Percentiles rank a stretch among this genome's conserved stretches.
Evolutionary conservation across 2,888 invertebrate genomes (phyloP).

Genomic region (Drosophila meridiana): DNA sequence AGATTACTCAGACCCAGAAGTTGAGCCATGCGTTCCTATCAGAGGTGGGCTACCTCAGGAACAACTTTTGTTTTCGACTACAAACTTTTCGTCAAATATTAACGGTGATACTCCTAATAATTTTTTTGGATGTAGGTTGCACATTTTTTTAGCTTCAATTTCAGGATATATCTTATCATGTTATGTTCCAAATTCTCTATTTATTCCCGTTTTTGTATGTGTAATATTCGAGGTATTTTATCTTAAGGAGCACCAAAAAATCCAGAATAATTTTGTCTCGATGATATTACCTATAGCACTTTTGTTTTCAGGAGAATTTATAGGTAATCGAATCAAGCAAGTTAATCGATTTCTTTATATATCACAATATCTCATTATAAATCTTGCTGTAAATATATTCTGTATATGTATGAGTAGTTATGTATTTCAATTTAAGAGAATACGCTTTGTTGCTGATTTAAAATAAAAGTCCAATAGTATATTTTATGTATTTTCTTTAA

Average conservation of each 20-base stretch:
- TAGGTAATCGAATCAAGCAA: conserved; percentile 34
- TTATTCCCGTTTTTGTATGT: conserved; percentile 46
- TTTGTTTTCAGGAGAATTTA: conserved; percentile 28
- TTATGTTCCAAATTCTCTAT: conserved; percentile 33
- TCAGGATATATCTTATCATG: conserved; percentile 44
- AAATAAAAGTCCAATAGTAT: not conserved
- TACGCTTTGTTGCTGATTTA: conserved; percentile 24
- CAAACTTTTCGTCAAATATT: not conserved
- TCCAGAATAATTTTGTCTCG: conserved; percentile 26
- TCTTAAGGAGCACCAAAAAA: conserved; percentile 23
- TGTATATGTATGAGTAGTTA: conserved; percentile 46
- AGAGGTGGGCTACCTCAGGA: conserved; percentile 11
- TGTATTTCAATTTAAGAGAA: conserved; percentile 25
- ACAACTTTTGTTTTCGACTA: conserved; percentile 5
- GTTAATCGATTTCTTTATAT: conserved; percentile 34
- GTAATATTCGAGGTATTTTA: conserved; percentile 46
- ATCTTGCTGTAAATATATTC: conserved; percentile 53
- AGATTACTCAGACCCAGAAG: conserved; percentile 58
- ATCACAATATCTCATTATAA: conserved; percentile 41
- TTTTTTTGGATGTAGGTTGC: conserved; percentile 27
- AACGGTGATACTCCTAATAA: conserved; percentile 11
- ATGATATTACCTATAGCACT: conserved; percentile 40
- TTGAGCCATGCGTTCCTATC: conserved; percentile 39
- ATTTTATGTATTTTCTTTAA: not conserved
- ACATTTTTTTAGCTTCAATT: conserved; percentile 53